A percentile compares a stretch with the other conserved stretches of the same genome.
Evolutionary conservation across 2,113 vertebrate species (phyloP).

Genomic region (Microcebus ravelobensis): DNA sequence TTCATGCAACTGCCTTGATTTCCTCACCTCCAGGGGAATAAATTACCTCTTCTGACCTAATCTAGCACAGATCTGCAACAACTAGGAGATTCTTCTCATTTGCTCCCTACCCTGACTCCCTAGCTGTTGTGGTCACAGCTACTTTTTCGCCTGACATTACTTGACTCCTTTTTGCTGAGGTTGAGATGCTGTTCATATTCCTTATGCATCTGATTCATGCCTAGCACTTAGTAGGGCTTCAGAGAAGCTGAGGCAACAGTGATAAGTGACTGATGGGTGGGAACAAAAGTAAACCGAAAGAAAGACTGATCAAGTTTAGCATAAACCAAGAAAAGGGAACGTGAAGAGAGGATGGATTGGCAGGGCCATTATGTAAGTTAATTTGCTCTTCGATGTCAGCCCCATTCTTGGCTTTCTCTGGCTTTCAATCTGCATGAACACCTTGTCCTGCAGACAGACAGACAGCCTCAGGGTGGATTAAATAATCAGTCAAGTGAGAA

Average conservation of each 20-base stretch:
- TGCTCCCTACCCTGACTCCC: background rate
- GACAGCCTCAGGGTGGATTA: slow-evolving; percentile 65
- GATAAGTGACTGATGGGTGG: background rate
- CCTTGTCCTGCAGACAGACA: slow-evolving; percentile 62
- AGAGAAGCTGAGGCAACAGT: background rate
- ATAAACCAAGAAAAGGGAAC: background rate
- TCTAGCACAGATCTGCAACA: background rate
- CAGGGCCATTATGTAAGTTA: slow-evolving; percentile 54
- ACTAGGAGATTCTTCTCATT: background rate
- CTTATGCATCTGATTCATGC: background rate
- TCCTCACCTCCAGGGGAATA: background rate
- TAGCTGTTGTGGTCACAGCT: background rate
- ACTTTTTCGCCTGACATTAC: background rate
- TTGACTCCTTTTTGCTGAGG: background rate
- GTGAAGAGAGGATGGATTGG: background rate
- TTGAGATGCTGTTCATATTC: background rate
- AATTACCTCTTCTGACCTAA: background rate
- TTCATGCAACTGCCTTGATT: background rate
- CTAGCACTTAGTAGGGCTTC: background rate
- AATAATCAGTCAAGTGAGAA: slow-evolving; percentile 68
- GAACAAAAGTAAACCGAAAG: background rate
- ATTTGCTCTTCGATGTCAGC: slow-evolving; percentile 21
- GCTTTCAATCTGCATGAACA: slow-evolving; percentile 32
- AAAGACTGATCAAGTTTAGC: background rate
- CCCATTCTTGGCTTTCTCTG: background rate